Evolutionary conservation across 2,888 invertebrate species (phyloP), one percentile per base, ranked within the genome.

Genomic region (Polydrusus cervinus): DNA sequence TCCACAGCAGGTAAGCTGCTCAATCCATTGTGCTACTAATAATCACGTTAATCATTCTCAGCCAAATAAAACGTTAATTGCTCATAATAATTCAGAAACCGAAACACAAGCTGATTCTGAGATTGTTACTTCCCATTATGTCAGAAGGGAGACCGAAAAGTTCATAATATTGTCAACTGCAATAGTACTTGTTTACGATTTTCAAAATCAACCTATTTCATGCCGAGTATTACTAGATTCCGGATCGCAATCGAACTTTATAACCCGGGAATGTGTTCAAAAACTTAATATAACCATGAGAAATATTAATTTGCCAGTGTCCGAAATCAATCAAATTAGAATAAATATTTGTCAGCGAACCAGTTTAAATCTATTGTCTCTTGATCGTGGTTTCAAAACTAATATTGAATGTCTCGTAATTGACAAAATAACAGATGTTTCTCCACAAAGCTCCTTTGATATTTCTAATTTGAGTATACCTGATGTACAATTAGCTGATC

Each of bases 321-420:
- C 47, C 16, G 75, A 71, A 9, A 75, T 75, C 25, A 75, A 75
- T 57, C 65, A 75, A 66, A 75, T 72, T 11, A 72, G 65, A 68
- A 75, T 68, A 6, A 67, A 72, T 30, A 75, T 72, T 20, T 18
- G 60, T 16, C 38, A 61, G 16, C 61, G 51, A 13, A 43, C 60
- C 18, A 30, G 45, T 11, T 10, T 75, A 20, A 34, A 14, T 9
- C 20, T 75, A 10, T 18, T 1, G 10, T 75, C 68, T 11, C 47
- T 8, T 14, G 38, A 72, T 45, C 49, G 18, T 38, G 45, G 16
- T 8, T 75, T 47, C 45, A 68, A n/a, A n/a, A n/a, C n/a, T n/a
- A n/a, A n/a, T n/a, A n/a, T n/a, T n/a, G n/a, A n/a, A n/a, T n/a
- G n/a, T 38, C 43, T 34, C 13, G 55, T 67, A 11, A 45, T 67